Evolutionary conservation across 2,113 vertebrate genomes (phyloP).

Genomic region (Caloenas nicobarica): DNA sequence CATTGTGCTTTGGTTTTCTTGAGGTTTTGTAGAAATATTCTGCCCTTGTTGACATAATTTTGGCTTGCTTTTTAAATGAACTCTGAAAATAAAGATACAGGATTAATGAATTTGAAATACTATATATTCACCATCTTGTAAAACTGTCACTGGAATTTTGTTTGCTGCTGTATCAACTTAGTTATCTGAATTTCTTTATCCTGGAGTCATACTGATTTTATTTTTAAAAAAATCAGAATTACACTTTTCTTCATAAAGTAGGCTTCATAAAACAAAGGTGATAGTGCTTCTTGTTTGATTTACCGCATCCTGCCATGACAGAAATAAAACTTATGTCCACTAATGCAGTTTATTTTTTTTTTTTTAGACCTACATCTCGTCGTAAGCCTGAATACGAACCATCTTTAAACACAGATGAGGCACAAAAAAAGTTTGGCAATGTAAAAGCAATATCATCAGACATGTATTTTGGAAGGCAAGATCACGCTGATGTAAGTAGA

Average conservation of each 20-base stretch:
- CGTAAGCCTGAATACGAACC: slow-evolving; percentile 81
- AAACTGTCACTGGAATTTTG: neutral
- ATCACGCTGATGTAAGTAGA: slow-evolving; percentile 82
- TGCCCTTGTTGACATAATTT: neutral
- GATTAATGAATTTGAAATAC: neutral
- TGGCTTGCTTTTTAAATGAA: neutral
- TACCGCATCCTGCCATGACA: neutral
- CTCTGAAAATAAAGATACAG: neutral
- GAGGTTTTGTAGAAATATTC: neutral
- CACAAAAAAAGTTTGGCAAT: slow-evolving; percentile 90
- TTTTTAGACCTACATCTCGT: slow-evolving; percentile 76
- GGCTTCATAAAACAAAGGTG: neutral
- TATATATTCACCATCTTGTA: neutral
- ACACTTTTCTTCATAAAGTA: too few relatives aligned
- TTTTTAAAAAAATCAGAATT: neutral
- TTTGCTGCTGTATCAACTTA: neutral
- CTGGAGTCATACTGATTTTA: neutral
- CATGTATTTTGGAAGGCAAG: slow-evolving; percentile 95
- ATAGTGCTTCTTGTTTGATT: neutral
- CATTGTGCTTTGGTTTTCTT: neutral
- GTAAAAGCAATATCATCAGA: slow-evolving; percentile 95
- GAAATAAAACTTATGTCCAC: neutral
- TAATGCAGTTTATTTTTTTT: neutral
- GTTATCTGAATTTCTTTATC: neutral
- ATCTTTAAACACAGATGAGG: slow-evolving; percentile 76